Base-by-base conservation (phyloP, 2,797 vertebrate genomes). In the Smutsia gigantea region DNA sequence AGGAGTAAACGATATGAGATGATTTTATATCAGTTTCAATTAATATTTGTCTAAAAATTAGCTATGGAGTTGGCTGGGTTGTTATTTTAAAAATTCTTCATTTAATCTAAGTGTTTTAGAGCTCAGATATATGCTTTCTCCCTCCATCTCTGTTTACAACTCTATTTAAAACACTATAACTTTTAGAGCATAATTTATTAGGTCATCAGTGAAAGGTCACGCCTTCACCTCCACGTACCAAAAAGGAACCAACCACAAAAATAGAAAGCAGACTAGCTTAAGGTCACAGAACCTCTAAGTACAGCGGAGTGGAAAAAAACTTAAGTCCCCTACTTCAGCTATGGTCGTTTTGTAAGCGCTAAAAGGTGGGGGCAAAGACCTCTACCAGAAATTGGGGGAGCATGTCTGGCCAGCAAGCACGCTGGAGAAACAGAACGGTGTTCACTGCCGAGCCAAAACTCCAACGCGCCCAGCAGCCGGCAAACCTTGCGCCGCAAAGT, bases 401-500 rank as follows among this genome's bases (percentile, higher is more conserved):
- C 14, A 21, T 29, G 4, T 69, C 68, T 39, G 82, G n/a, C 51
- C 39, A n/a, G 13, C 25, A 12, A 29, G 37, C 59, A 68, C 29
- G 3, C 2, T 7, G 1, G 13, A 42, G n/a, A 27, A 31, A 51
- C 27, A 74, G 3, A 55, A 8, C 8, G 23, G 23, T 18, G 11
- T 59, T 53, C 59, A 12, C 17, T 0, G 21, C 57, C 75, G 29
- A 31, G 72, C 64, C 74, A 49, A 10, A 69, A 29, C 53, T 66
- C 42, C 68, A 55, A 14, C 8, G 46, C 21, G 29, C 88, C 71
- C 7, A 92, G 88, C 21, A 87, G 87, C n/a, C 75, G n/a, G 1
- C 93, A 55, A 2, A 75, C 74, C 49, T 53, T 92, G 87, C 68
- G 90, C 96, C 69, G 74, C 77, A 90, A 97, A 97, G 17, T 18